Evolutionary conservation across 2,888 invertebrate species (phyloP).

Genomic region (Papilio protenor): DNA sequence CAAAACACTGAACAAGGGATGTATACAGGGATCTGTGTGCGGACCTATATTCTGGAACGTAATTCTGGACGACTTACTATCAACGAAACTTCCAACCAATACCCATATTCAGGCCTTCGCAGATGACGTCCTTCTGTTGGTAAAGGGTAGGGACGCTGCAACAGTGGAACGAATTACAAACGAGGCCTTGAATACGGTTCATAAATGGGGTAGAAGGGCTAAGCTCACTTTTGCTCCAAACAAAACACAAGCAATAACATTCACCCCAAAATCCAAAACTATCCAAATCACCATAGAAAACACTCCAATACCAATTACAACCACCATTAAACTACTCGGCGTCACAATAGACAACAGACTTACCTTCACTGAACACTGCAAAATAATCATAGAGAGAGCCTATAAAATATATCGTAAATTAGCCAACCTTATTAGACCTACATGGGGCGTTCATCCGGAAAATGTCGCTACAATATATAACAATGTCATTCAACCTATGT

Average conservation of each 20-base stretch:
- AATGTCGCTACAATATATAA: slow-evolving; percentile 11
- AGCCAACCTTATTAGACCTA: background rate
- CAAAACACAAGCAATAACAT: background rate
- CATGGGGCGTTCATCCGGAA: slow-evolving; percentile 13
- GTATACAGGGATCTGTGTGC: too few species aligned
- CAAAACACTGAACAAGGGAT: too few species aligned
- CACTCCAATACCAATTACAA: too few species aligned
- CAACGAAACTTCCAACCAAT: slow-evolving; percentile 7
- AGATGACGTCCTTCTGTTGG: too few species aligned
- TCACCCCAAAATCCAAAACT: too few species aligned
- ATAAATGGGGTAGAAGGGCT: background rate
- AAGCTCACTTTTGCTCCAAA: background rate
- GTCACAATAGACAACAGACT: too few species aligned
- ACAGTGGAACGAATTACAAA: background rate
- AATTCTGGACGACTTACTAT: background rate
- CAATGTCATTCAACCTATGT: slow-evolving; percentile 14
- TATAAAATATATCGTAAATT: background rate
- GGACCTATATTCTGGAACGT: background rate
- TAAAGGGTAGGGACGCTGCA: background rate
- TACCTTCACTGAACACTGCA: too few species aligned
- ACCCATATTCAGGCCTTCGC: background rate
- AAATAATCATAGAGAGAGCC: too few species aligned
- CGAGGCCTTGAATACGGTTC: background rate
- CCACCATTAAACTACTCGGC: too few species aligned
- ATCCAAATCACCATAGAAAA: too few species aligned